Base-by-base conservation (phyloP, 2,797 vertebrate species). In the Novumbra hubbsi region DNA sequence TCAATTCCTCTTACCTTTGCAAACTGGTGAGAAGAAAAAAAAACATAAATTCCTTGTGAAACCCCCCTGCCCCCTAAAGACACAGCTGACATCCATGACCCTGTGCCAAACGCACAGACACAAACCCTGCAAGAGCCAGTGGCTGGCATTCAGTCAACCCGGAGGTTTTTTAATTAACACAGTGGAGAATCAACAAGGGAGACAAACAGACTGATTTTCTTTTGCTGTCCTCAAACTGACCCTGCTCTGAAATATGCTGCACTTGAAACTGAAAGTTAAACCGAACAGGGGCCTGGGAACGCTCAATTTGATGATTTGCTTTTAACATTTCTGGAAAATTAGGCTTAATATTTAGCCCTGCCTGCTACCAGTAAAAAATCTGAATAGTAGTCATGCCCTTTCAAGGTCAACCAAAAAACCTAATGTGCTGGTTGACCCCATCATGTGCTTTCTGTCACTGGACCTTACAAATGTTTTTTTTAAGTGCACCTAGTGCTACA, bases 151-250 rank as follows among this genome's bases (percentile, higher is more conserved):
- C 81, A 76, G 50, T 80, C 81, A 85, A 85, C 76, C 84, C 62
- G 80, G 62, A 68, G 76, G 75, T 84, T 86, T 88, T 49, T 88
- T 82, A 89, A 89, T 91, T 90, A 88, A 82, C 32, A 12, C 78
- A 67, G 72, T 66, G 64, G 81, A 86, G 86, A 81, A 88, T 86
- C 85, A 89, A 86, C 83, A 52, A 75, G 79, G 72, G 73, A 74
- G 73, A 79, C 71, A 75, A 79, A 80, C 80, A 87, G 76, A 81
- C 70, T 70, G 17, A n/a, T 74, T 70, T 76, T 77, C 32, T 84
- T 72, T 80, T 83, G 78, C 41, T 73, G 77, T 57, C 83, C 82
- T 85, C 50, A 45, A 72, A 78, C 73, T 49, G 14, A 83, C 81
- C 69, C 81, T 14, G 45, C 76, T 79, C 72, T 70, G 21, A 60